phyloP scores from a whole-genome alignment of 2,888 invertebrate species.

The Notodonta dromedarius region DNA sequence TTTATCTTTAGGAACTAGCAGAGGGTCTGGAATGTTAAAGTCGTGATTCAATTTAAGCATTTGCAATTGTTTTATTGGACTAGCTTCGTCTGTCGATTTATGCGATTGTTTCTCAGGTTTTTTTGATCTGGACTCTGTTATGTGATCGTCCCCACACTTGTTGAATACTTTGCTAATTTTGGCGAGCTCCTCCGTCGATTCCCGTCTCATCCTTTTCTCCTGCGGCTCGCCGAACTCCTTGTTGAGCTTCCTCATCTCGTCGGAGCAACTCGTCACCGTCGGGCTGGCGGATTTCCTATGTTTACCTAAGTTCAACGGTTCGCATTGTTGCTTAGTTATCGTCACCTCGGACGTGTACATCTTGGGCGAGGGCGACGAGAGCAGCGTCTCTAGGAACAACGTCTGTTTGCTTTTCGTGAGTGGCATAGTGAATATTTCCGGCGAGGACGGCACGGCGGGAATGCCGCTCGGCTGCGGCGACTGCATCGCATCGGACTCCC shows the following conservation, averaged over 20 bases:
- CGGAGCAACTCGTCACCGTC: constrained; percentile 89
- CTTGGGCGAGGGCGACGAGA: constrained; percentile 85
- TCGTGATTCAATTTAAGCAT: constrained; percentile 87
- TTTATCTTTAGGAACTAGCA: constrained; percentile 91
- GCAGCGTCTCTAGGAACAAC: constrained; percentile 85
- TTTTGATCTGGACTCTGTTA: constrained; percentile 50
- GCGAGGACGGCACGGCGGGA: constrained; percentile 88
- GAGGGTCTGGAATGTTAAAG: constrained; percentile 91
- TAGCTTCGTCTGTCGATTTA: constrained; percentile 69
- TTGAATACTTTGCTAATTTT: constrained; percentile 72
- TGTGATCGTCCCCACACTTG: constrained; percentile 59
- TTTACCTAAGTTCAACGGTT: constrained; percentile 88
- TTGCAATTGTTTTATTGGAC: constrained; percentile 89
- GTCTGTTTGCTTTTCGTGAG: constrained; percentile 78
- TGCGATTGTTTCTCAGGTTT: constrained; percentile 51
- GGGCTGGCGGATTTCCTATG: constrained; percentile 88
- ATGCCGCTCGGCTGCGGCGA: constrained; percentile 90
- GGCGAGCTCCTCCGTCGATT: constrained; percentile 64
- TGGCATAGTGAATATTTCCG: constrained; percentile 85
- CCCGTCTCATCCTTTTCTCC: constrained; percentile 70
- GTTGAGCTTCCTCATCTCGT: constrained; percentile 86
- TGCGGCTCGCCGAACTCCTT: constrained; percentile 80
- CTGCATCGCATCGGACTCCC: constrained; percentile 89
- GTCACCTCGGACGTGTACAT: constrained; percentile 84
- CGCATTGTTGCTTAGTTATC: constrained; percentile 84